Evolutionary conservation across 2,113 vertebrate species (phyloP).

Genomic region (Ceyx melanurus): DNA sequence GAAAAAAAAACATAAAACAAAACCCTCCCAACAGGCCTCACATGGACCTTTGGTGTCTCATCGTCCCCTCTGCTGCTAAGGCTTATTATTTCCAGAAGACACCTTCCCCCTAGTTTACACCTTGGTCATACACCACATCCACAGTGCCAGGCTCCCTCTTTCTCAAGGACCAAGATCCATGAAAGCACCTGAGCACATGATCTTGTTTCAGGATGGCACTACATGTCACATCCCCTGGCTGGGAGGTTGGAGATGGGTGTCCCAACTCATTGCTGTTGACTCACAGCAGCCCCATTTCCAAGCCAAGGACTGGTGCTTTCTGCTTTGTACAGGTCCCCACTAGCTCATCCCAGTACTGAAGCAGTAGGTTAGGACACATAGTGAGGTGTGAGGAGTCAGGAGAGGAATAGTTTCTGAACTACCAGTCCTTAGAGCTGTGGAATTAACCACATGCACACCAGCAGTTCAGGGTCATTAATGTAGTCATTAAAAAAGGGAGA

Average conservation of each 20-base stretch:
- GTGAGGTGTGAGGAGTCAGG: background rate
- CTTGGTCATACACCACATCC: background rate
- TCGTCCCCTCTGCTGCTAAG: background rate
- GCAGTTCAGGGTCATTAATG: background rate
- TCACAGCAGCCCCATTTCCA: background rate
- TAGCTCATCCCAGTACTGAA: background rate
- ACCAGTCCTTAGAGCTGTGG: background rate
- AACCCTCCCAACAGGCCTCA: accelerated
- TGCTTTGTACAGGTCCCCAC: background rate
- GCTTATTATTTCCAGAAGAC: background rate
- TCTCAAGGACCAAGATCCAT: background rate
- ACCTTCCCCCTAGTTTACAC: background rate
- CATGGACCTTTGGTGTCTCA: background rate
- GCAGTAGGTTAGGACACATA: background rate
- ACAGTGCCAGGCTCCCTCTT: background rate
- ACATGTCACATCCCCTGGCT: background rate
- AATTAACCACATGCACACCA: conserved; percentile 9
- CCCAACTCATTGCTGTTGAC: background rate
- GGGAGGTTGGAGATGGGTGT: background rate
- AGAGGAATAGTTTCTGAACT: background rate
- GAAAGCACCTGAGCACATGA: background rate
- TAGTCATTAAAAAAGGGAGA: conserved; percentile 29
- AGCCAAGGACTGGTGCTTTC: background rate
- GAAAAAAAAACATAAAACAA: background rate
- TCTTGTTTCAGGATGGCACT: background rate